Conservation (phyloP, 2,888 invertebrate genomes). For the Acrocera orbiculus region DNA sequence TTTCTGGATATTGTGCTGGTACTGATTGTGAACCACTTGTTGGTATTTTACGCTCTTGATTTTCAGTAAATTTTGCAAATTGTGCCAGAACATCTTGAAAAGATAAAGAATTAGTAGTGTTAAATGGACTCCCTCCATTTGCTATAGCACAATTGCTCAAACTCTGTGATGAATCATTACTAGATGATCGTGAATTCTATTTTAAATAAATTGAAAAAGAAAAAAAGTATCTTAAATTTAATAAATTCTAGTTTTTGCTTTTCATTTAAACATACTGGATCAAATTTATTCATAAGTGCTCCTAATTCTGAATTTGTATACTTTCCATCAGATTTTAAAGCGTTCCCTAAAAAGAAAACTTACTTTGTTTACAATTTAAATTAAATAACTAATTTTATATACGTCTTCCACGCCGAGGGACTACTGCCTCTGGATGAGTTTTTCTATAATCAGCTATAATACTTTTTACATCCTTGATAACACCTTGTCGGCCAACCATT, state of each 20-base stretch:
- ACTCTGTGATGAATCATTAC: constrained; percentile 36
- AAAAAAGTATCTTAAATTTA: background rate
- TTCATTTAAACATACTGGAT: constrained; percentile 5
- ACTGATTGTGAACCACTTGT: constrained; percentile 8
- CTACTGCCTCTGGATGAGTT: constrained; percentile 55
- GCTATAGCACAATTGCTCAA: constrained; percentile 16
- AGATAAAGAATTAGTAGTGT: too few relatives aligned
- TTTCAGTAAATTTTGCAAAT: constrained; percentile 42
- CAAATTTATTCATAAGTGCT: constrained; percentile 10
- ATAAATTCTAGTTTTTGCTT: background rate
- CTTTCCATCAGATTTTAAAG: constrained; percentile 15
- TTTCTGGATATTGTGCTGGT: constrained; percentile 45
- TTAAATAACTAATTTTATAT: too few relatives aligned
- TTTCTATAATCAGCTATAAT: constrained; percentile 67
- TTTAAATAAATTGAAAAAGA: constrained; percentile 8
- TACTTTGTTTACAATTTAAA: constrained; percentile 3
- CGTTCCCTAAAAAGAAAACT: constrained; percentile 14
- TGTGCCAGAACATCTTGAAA: constrained; percentile 63
- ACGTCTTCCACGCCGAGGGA: constrained; percentile 47
- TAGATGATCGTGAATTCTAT: constrained; percentile 29
- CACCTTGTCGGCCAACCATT: constrained; percentile 47
- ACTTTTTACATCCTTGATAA: constrained; percentile 65
- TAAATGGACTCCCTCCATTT: constrained; percentile 28
- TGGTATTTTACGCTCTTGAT: too few relatives aligned
- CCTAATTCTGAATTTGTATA: constrained; percentile 9